Percentiles rank a stretch among this genome's conserved stretches.
Evolutionary conservation across 2,113 vertebrate genomes (phyloP).

Genomic region (Isichthys henryi): DNA sequence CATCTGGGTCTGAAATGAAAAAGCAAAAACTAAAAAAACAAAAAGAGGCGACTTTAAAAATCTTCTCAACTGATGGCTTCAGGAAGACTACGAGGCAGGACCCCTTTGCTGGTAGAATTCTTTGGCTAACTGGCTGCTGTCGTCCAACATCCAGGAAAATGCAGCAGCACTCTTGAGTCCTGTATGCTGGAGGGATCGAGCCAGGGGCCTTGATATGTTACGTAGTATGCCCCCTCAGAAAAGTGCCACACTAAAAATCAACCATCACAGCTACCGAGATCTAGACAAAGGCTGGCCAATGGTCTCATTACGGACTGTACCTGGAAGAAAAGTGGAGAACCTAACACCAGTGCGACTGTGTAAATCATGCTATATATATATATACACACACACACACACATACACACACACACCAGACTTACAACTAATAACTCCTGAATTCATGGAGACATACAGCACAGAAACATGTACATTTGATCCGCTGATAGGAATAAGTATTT

Average conservation of each 20-base stretch:
- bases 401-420: not conserved
- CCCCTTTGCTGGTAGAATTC: not conserved
- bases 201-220: not conserved
- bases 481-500: not conserved
- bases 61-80: not conserved
- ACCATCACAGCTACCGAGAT: not conserved
- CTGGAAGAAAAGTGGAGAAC: not conserved
- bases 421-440: not conserved
- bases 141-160: not conserved
- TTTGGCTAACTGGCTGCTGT: not conserved
- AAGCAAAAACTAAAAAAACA: not conserved
- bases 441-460: not conserved
- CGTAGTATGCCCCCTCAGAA: not conserved
- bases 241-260: not conserved
- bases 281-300: too few species aligned
- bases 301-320: not conserved
- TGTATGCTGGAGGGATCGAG: not conserved
- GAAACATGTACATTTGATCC: not conserved
- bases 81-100: not conserved
- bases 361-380: not conserved
- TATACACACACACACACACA: too few species aligned
- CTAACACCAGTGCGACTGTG: not conserved
- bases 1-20: not conserved
- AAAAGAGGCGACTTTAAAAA: not conserved
- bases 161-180: not conserved